Evolutionary conservation across 2,797 vertebrate species (phyloP).

Genomic region (Pangasius djambal): DNA sequence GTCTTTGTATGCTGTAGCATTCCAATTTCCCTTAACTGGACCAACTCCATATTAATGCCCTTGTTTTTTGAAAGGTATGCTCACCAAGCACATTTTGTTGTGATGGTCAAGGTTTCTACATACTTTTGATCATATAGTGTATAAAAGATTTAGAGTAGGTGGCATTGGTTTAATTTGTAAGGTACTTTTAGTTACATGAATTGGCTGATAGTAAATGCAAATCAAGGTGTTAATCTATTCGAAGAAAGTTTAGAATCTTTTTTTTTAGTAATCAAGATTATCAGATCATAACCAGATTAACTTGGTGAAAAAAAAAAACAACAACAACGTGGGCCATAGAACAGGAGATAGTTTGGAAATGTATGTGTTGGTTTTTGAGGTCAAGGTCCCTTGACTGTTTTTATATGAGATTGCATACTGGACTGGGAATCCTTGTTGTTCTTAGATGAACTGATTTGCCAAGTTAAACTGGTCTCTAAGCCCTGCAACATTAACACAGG

Average conservation of each 20-base stretch:
- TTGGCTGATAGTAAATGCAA: neutral
- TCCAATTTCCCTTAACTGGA: neutral
- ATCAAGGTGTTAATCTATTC: neutral
- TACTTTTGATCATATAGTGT: neutral
- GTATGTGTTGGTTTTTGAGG: constrained; percentile 13
- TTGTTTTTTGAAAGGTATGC: neutral
- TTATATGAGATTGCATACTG: constrained; percentile 43
- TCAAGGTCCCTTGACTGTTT: constrained; percentile 50
- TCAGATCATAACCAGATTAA: constrained; percentile 2
- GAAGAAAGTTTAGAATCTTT: neutral
- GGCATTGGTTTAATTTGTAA: neutral
- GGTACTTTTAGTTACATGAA: neutral
- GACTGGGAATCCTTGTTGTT: constrained; percentile 50
- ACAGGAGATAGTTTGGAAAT: constrained; percentile 12
- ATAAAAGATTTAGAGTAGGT: neutral
- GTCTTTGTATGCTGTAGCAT: neutral
- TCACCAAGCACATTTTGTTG: neutral
- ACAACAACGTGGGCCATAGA: neutral
- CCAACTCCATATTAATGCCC: neutral
- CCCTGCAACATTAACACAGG: constrained; percentile 40
- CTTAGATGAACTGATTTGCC: constrained; percentile 58
- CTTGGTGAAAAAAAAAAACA: neutral
- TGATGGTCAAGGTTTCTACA: neutral
- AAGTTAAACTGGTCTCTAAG: constrained; percentile 53
- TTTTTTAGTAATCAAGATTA: neutral